Conservation (phyloP, 2,113 vertebrate species). For the Gymnocephalus cernua region DNA sequence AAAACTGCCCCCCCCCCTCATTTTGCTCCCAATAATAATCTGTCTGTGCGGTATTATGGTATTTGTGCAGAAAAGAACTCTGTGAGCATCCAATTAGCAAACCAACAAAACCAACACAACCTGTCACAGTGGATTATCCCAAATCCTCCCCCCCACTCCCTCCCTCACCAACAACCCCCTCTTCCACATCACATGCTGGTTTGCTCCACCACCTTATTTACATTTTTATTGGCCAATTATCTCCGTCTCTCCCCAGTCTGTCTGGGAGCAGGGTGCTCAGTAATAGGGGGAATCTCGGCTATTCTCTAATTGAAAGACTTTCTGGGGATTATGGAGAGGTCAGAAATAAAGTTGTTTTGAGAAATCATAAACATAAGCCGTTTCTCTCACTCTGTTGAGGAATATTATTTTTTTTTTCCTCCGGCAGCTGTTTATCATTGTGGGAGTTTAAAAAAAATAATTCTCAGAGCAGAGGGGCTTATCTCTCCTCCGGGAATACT, state of each 20-base stretch:
- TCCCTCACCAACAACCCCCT: neutral
- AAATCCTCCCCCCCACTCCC: slow-evolving; percentile 42
- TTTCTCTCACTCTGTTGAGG: slow-evolving; percentile 67
- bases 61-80: slow-evolving; percentile 61
- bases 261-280: slow-evolving; percentile 60
- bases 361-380: slow-evolving; percentile 78
- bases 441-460: neutral
- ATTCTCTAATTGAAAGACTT: slow-evolving; percentile 82
- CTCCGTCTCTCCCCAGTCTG: slow-evolving; percentile 75
- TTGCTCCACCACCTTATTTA: slow-evolving; percentile 79
- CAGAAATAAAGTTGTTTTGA: slow-evolving; percentile 79
- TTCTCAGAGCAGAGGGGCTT: slow-evolving; percentile 49
- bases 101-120: slow-evolving; percentile 78
- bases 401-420: slow-evolving; percentile 63
- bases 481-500: slow-evolving; percentile 60
- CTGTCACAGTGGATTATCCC: slow-evolving; percentile 82
- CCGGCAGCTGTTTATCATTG: slow-evolving; percentile 74
- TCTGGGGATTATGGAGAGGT: slow-evolving; percentile 80
- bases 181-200: slow-evolving; percentile 70
- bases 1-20: slow-evolving; percentile 8
- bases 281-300: slow-evolving; percentile 70
- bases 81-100: slow-evolving; percentile 77
- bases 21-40: slow-evolving; percentile 59
- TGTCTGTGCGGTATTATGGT: slow-evolving; percentile 49
- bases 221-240: slow-evolving; percentile 87